Conservation (phyloP, 2,113 vertebrate genomes). For the Mirza zaza region DNA sequence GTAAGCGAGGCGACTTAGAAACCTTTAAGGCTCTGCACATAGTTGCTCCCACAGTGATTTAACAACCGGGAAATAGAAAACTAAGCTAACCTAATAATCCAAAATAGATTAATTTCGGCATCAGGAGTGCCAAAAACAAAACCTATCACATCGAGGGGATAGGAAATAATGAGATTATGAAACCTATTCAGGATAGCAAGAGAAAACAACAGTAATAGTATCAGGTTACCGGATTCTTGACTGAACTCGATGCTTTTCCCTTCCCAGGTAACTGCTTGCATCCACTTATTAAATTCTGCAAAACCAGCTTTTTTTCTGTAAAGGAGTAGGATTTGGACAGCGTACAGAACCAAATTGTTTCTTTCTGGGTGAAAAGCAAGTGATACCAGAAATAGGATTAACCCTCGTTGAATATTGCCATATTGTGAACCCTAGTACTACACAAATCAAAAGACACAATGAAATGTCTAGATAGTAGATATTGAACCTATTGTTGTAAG, state of each 20-base stretch:
- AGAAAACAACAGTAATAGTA: neutral
- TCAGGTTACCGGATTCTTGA: neutral
- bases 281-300: neutral
- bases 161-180: constrained; percentile 44
- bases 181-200: neutral
- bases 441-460: neutral
- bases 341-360: neutral
- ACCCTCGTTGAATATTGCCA: neutral
- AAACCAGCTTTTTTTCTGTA: constrained; percentile 27
- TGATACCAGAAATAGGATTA: neutral
- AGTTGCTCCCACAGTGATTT: constrained; percentile 12
- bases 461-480: neutral
- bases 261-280: neutral
- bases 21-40: neutral
- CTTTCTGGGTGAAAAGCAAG: neutral
- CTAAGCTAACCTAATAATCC: neutral
- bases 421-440: neutral
- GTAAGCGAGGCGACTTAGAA: neutral
- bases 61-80: constrained; percentile 22
- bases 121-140: neutral
- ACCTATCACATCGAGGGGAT: constrained; percentile 3
- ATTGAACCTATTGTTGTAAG: neutral
- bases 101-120: constrained; percentile 38
- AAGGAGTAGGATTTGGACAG: constrained; percentile 28
- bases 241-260: neutral